These are phyloP conservation scores for Heteronetta atricapilla DNA, from an alignment of 2,113 vertebrate species.

Conservation along the genomic window DNA sequence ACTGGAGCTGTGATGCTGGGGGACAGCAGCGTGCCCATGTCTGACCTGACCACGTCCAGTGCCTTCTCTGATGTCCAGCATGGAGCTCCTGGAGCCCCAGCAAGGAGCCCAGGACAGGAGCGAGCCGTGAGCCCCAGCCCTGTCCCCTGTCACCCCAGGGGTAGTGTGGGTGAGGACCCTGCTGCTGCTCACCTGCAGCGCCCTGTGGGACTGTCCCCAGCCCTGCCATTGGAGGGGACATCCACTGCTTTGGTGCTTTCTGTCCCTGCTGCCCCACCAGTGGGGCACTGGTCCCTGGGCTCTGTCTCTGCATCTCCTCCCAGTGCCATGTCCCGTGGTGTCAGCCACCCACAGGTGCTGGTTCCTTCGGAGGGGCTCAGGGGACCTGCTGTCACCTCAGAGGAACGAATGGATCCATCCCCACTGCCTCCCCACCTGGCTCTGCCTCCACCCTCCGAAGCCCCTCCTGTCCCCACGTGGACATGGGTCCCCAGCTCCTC, in stretches of 20 bases:
- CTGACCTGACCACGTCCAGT: accelerated
- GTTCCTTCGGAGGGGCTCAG: accelerated
- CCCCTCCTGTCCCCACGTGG: not conserved
- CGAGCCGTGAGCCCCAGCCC: not conserved
- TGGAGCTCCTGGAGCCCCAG: not conserved
- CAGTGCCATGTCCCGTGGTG: accelerated
- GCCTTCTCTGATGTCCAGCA: not conserved
- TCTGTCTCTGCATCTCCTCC: accelerated
- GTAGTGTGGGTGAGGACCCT: not conserved
- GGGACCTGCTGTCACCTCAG: not conserved
- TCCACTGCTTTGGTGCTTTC: accelerated
- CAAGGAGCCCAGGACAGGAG: not conserved
- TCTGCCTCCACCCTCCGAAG: accelerated
- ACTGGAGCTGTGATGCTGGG: accelerated
- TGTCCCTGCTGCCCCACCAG: not conserved
- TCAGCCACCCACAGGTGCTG: accelerated
- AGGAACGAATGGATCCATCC: accelerated
- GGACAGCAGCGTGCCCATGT: accelerated
- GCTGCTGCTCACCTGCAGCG: not conserved
- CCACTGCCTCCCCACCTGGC: accelerated
- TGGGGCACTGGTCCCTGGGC: not conserved
- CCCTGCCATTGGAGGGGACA: accelerated
- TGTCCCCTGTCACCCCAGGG: no score
- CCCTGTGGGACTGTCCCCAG: not conserved
- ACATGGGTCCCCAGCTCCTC: not conserved